These are phyloP conservation scores for Psylliodes chrysocephalus DNA, from an alignment of 2,888 invertebrate genomes.

Conservation along the genomic window DNA sequence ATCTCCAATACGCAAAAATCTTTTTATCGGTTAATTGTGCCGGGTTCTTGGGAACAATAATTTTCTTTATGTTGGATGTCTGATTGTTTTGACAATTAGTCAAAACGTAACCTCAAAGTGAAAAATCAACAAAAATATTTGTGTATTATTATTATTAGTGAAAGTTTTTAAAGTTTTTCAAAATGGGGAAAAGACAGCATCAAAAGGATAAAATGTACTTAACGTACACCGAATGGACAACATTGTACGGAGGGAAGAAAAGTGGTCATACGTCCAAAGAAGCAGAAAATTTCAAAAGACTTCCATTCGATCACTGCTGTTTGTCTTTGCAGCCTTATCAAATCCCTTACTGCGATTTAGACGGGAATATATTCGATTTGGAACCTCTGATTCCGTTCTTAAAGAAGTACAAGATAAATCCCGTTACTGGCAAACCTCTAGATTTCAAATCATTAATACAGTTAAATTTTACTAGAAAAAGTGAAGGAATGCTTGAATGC, in stretches of 20 bases:
- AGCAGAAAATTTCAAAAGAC: conserved; percentile 85
- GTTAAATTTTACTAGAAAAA: conserved; percentile 88
- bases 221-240: conserved; percentile 90
- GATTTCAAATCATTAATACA: conserved; percentile 85
- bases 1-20: not conserved
- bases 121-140: not conserved
- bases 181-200: conserved; percentile 93
- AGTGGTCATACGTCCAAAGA: conserved; percentile 73
- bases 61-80: conserved; percentile 20
- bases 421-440: conserved; percentile 90
- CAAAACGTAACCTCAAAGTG: conserved; percentile 38
- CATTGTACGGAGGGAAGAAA: conserved; percentile 89
- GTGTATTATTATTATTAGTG: not conserved
- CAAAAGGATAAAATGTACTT: conserved; percentile 95
- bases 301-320: conserved; percentile 94
- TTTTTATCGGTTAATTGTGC: not conserved
- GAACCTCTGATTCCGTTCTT: conserved; percentile 87
- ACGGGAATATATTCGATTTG: conserved; percentile 94
- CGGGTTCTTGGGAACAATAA: conserved; percentile 2
- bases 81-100: conserved; percentile 36
- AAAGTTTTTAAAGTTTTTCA: conserved; percentile 51
- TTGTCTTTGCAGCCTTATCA: conserved; percentile 92
- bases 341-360: conserved; percentile 87
- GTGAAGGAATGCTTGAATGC: conserved; percentile 86
- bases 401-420: conserved; percentile 92